Evolutionary conservation across 2,797 vertebrate species (phyloP), one percentile per base, ranked within the genome.

Genomic region (Sphaeramia orbicularis): DNA sequence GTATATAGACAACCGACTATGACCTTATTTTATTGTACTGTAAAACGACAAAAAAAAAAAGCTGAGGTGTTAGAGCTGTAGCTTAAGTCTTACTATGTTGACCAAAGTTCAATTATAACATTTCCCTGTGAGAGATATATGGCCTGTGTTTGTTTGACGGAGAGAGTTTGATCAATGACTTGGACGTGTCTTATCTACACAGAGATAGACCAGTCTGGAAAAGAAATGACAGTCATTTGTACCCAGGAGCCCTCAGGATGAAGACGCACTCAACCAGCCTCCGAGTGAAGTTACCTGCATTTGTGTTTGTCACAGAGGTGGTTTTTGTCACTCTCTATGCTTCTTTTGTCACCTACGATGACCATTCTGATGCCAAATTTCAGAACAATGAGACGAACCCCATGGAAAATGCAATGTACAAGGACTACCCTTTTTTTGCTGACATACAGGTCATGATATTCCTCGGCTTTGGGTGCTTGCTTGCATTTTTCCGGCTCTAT

Each of bases 401-500:
- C 9, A 83, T 88, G 80, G 84, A 90, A 56, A 92, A 93, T 44
- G 75, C 81, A 0, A 16, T 95, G 51, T 92, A 94, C 55, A 43
- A 60, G 58, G 90, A 91, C 81, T 96, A 95, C 68, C 90, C 94
- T 4, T 60, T 95, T 74, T 96, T 97, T 65, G 87, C 92, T 21
- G 95, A 96, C 71, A 92, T 95, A 53, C 95, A 96, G 74, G 85
- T 96, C 74, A 96, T 96, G 95, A 93, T 96, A 76, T 94, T 95
- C 74, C 83, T 95, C 3, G 96, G 96, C 8, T 92, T 96, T 48
- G 95, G 95, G 5, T 95, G 95, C 65, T 80, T 96, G 19, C 80
- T 96, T 83, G 88, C 93, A 0, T 96, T 96, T 74, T 91, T 95
- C 45, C 92, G 94, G 12, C 81, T 45, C 30, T 96, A 96, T 0